A percentile compares a stretch with the other conserved stretches of the same genome.
Evolutionary conservation across 2,888 invertebrate species (phyloP).

Genomic region (Omphaloscelis lunosa): DNA sequence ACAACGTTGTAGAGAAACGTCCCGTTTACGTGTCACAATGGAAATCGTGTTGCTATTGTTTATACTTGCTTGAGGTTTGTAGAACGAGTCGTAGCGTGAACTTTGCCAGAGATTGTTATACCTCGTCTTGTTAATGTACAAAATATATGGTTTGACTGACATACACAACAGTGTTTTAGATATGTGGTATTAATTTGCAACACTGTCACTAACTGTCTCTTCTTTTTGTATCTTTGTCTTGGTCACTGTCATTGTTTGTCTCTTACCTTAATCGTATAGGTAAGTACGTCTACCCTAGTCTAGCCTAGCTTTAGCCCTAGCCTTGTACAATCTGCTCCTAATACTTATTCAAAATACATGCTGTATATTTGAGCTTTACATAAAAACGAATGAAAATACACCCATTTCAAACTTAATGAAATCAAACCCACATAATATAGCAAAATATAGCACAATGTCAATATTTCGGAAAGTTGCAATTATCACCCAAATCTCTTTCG

Average conservation of each 20-base stretch:
- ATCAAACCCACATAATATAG: too few species aligned
- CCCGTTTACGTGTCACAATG: slow-evolving; percentile 62
- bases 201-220: background rate
- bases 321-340: background rate
- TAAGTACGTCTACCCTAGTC: background rate
- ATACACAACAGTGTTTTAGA: slow-evolving; percentile 11
- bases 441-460: background rate
- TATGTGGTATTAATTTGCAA: background rate
- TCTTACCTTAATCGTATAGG: rapidly evolving
- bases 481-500: slow-evolving; percentile 11
- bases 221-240: background rate
- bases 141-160: slow-evolving; percentile 32
- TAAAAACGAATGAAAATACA: background rate
- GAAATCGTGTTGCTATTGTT: slow-evolving; percentile 65
- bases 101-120: slow-evolving; percentile 36
- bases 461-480: background rate
- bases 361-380: background rate
- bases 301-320: too few species aligned
- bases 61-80: slow-evolving; percentile 53
- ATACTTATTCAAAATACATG: background rate
- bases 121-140: slow-evolving; percentile 40
- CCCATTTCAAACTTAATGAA: background rate
- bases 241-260: background rate
- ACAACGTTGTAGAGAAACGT: slow-evolving; percentile 55
- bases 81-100: slow-evolving; percentile 41